Base-by-base conservation (phyloP, 1,140 invertebrate species). In the Campoletis sonorensis region DNA sequence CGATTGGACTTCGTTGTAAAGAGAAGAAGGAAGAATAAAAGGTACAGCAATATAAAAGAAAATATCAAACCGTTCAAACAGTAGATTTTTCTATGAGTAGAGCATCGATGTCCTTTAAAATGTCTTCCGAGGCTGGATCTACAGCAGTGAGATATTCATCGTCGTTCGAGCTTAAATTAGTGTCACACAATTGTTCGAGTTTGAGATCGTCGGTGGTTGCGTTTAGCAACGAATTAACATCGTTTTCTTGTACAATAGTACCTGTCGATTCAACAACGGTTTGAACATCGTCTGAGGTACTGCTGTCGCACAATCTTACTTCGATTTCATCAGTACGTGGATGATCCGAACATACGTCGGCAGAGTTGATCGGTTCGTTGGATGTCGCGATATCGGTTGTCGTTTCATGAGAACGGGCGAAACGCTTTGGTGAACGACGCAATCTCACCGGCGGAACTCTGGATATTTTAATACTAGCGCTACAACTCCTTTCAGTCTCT, bases 101-200 rank as follows among this genome's bases (percentile, higher is more conserved):
- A 4, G 87, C 90, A 68, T 92, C 91, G 21, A 92, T 92, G 70
- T 92, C 91, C 77, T 90, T 88, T 8, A 92, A 83, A 26, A 92
- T 91, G 80, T 92, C 90, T 26, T 91, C 90, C 4, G 86, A 86
- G n/a, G 84, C 83, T 7, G 86, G 79, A 21, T 88, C 86, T 5
- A 88, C 11, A 11, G 26, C 27, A 3, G 80, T 85, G 15, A 89
- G 13, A 67, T 86, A 87, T 16, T 90, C 87, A 0, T 86, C 87
- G 1, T 87, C 86, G 13, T 80, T 80, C 23, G 64, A 80, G 49
- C 37, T 78, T 16, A 83, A 67, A 70, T 81, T 68, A n/a, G 81
- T 84, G 58, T 86, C 83, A 64, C 79, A 77, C 13, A 80, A 72
- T 75, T 82, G 72, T 70, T 81, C 81, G 1, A 81, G 27, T 37